Conservation (phyloP, 1,140 invertebrate species). For the Rhyacophila brunnea region DNA sequence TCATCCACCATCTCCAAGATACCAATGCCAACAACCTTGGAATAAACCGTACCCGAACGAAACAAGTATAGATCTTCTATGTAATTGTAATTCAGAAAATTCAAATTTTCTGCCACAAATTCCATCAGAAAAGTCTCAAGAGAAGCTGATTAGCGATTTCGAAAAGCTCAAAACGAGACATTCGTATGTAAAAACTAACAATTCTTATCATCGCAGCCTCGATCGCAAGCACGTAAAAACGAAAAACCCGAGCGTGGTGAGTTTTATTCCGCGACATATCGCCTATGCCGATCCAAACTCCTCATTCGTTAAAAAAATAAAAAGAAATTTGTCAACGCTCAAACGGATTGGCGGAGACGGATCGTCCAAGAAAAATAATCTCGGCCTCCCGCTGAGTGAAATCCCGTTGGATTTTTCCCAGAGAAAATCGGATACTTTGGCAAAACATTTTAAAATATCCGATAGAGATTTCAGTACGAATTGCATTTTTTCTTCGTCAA, state of each 20-base stretch:
- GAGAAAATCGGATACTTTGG: conserved; percentile 18
- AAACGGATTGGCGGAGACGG: conserved; percentile 51
- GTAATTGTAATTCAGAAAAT: conserved; percentile 43
- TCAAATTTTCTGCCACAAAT: conserved; percentile 8
- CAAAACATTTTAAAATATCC: conserved; percentile 14
- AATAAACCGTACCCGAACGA: conserved; percentile 17
- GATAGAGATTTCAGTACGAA: conserved; percentile 44
- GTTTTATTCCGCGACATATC: conserved; percentile 51
- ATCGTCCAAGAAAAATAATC: conserved; percentile 49
- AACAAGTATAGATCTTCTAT: conserved; percentile 42
- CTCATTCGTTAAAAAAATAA: conserved; percentile 52
- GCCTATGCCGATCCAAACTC: conserved; percentile 50
- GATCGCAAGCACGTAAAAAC: conserved; percentile 52
- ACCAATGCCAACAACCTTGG: conserved; percentile 25
- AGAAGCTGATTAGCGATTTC: conserved; percentile 18
- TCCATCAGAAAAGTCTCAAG: conserved; percentile 9
- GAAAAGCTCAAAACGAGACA: conserved; percentile 22
- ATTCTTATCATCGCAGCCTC: conserved; percentile 46
- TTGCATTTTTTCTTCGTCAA: conserved; percentile 46
- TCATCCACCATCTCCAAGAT: conserved; percentile 16
- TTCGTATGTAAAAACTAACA: conserved; percentile 30
- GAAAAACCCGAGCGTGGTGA: conserved; percentile 49
- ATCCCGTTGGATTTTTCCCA: conserved; percentile 38
- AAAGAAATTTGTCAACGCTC: conserved; percentile 52
- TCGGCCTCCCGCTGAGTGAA: conserved; percentile 48